phyloP scores from a whole-genome alignment of 2,113 vertebrate genomes.

The Microtus pennsylvanicus region DNA sequence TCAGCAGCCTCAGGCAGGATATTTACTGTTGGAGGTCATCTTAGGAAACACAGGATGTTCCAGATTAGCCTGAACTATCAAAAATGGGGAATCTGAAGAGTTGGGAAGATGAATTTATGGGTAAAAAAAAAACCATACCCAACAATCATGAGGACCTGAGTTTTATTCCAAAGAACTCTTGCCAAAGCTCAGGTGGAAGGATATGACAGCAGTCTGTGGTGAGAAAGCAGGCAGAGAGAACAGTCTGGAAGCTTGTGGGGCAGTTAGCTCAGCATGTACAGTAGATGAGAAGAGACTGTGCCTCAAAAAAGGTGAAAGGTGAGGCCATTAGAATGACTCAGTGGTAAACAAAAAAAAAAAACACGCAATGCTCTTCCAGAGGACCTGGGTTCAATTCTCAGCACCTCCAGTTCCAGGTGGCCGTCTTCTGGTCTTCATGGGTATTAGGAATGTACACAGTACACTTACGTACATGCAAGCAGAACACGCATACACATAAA shows the following conservation, averaged over 20 bases:
- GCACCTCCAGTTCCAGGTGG: neutral
- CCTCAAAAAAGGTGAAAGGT: neutral
- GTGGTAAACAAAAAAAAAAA: neutral
- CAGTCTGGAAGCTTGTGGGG: too few species aligned
- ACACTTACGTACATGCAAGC: neutral
- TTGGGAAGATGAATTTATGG: neutral
- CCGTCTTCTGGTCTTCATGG: neutral
- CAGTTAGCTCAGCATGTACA: neutral
- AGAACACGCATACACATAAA: neutral
- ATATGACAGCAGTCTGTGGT: neutral
- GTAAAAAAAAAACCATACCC: neutral
- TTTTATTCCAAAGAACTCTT: neutral
- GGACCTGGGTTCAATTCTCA: neutral
- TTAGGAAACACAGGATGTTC: neutral
- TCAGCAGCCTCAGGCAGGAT: neutral
- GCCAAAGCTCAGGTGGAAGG: neutral
- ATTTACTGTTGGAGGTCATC: neutral
- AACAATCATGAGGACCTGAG: neutral
- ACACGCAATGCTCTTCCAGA: neutral
- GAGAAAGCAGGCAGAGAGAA: too few species aligned
- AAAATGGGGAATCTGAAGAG: neutral
- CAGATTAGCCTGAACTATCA: too few species aligned
- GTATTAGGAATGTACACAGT: neutral
- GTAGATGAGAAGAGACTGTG: neutral
- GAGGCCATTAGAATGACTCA: neutral